Conservation (phyloP, 2,888 invertebrate genomes). For the Leptinotarsa rubiginosa region DNA sequence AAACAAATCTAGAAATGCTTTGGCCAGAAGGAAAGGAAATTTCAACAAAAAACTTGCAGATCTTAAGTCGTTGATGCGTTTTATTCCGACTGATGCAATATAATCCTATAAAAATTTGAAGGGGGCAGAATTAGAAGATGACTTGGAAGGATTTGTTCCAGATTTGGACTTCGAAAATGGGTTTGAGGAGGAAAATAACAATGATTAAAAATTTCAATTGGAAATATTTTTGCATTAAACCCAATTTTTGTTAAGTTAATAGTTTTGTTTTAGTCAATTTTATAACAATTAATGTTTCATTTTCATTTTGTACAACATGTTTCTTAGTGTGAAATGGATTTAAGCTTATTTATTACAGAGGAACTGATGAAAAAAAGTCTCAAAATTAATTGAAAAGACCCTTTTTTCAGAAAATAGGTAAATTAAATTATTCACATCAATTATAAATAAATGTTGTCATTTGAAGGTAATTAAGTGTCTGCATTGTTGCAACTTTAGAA, state of each 20-base stretch:
- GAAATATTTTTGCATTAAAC: conserved; percentile 1
- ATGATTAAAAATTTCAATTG: conserved; percentile 1
- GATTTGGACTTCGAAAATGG: conserved; percentile 19
- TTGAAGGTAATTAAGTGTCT: neutral
- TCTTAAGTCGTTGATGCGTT: neutral
- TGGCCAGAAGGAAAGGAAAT: conserved; percentile 4
- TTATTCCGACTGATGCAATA: conserved; percentile 21
- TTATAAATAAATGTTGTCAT: neutral
- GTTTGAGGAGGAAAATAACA: neutral
- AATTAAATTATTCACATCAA: neutral
- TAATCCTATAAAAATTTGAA: conserved; percentile 19
- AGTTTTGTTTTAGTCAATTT: neutral
- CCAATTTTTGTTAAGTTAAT: neutral
- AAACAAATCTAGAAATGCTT: conserved; percentile 1
- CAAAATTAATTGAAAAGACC: neutral
- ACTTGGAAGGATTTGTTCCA: conserved; percentile 21
- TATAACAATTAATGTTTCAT: neutral
- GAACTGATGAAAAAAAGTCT: neutral
- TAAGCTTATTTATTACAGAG: neutral
- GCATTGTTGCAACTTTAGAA: too few species aligned
- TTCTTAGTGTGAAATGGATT: neutral
- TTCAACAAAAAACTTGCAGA: conserved; percentile 2
- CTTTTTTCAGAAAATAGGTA: neutral
- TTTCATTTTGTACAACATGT: neutral
- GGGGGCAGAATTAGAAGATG: conserved; percentile 20